Evolutionary conservation across 2,113 vertebrate genomes (phyloP).

Genomic region (Rallus limicola): DNA sequence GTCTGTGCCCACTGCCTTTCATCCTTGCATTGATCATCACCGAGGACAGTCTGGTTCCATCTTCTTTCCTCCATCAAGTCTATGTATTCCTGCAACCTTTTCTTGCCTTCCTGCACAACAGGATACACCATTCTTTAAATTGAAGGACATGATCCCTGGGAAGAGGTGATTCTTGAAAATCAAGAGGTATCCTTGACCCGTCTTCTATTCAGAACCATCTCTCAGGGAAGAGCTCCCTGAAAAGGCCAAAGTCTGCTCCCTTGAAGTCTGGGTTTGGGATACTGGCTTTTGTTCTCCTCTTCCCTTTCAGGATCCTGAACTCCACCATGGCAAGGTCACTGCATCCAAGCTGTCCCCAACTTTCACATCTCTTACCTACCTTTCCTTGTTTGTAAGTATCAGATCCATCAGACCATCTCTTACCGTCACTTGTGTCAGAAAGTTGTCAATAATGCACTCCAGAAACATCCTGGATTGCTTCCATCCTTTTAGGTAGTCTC

Average conservation of each 20-base stretch:
- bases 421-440: background rate
- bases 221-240: background rate
- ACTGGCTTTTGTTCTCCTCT: background rate
- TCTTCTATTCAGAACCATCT: background rate
- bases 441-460: rapidly evolving
- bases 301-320: background rate
- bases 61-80: background rate
- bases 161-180: background rate
- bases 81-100: background rate
- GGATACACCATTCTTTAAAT: background rate
- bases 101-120: background rate
- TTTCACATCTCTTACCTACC: background rate
- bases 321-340: background rate
- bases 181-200: background rate
- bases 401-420: background rate
- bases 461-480: background rate
- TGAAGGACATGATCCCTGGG: background rate
- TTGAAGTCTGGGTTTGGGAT: background rate
- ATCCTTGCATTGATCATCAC: background rate
- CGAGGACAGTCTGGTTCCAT: background rate
- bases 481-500: background rate
- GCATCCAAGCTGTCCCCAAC: background rate
- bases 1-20: background rate
- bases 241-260: background rate
- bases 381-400: background rate